phyloP scores from a whole-genome alignment of 2,113 vertebrate genomes.

The Deroptyus accipitrinus region DNA sequence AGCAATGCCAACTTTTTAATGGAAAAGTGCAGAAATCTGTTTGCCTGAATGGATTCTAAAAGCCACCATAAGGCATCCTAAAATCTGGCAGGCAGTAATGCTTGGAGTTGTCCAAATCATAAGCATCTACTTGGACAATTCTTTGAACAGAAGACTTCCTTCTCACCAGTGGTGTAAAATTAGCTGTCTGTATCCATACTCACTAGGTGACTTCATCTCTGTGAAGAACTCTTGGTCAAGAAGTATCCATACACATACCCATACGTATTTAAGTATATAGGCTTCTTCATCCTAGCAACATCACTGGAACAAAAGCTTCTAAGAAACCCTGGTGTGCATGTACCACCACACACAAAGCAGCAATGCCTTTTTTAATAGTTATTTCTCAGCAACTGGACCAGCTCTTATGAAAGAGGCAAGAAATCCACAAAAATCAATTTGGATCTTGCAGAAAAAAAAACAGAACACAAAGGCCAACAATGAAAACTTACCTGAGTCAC shows the following conservation, averaged over 20 bases:
- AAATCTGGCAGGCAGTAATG: not conserved
- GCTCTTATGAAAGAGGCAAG: not conserved
- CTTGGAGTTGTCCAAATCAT: not conserved
- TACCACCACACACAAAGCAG: not conserved
- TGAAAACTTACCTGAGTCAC: not conserved
- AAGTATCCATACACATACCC: not conserved
- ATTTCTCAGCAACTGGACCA: not conserved
- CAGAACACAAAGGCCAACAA: not conserved
- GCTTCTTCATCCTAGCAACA: not conserved
- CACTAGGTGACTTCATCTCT: accelerated
- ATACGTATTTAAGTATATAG: not conserved
- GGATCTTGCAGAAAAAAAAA: not conserved
- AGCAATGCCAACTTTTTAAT: not conserved
- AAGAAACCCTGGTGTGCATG: not conserved
- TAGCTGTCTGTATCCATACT: not conserved
- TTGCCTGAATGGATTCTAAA: not conserved
- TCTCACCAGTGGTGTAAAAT: not conserved
- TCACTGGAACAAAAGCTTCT: not conserved
- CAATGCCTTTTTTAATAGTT: not conserved
- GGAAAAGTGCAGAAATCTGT: not conserved
- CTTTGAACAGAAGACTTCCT: not conserved
- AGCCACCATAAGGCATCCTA: not conserved
- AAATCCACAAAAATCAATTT: not conserved
- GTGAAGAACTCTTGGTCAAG: not conserved
- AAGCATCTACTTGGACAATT: not conserved